Conservation (phyloP, 2,888 invertebrate genomes). For the Dorcus parallelipipedus region DNA sequence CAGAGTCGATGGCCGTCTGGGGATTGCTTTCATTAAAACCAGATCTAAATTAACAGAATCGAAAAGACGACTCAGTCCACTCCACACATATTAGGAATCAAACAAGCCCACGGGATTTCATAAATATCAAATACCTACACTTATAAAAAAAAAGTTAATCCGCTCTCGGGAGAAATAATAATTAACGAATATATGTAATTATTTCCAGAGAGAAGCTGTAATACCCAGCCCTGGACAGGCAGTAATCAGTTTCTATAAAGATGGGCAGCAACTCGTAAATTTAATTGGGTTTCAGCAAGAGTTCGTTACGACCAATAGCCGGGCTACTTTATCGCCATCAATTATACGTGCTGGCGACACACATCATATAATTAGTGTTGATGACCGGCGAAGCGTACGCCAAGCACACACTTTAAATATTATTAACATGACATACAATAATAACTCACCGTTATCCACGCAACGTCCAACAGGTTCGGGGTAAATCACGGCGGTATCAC, state of each 20-base stretch:
- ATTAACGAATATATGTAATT: no score
- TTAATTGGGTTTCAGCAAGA: slow-evolving; percentile 21
- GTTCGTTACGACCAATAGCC: slow-evolving; percentile 12
- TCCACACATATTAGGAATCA: slow-evolving; percentile 1
- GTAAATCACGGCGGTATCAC: slow-evolving; percentile 55
- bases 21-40: slow-evolving; percentile 29
- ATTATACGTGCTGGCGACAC: slow-evolving; percentile 18
- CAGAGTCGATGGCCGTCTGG: slow-evolving; percentile 21
- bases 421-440: slow-evolving; percentile 9
- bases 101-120: slow-evolving; percentile 5
- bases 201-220: no score
- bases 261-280: slow-evolving; percentile 18
- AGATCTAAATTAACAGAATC: slow-evolving; percentile 29
- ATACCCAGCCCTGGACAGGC: background rate
- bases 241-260: slow-evolving; percentile 19
- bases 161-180: background rate
- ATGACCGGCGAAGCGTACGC: slow-evolving; percentile 14
- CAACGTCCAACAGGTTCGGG: slow-evolving; percentile 35
- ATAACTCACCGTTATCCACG: slow-evolving; percentile 24
- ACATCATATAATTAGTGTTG: slow-evolving; percentile 16
- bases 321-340: slow-evolving; percentile 22
- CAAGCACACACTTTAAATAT: slow-evolving; percentile 16
- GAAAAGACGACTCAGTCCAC: slow-evolving; percentile 7
- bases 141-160: background rate
- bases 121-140: background rate